Conservation (phyloP, 2,113 vertebrate genomes). For the Spizaetus ornatus region DNA sequence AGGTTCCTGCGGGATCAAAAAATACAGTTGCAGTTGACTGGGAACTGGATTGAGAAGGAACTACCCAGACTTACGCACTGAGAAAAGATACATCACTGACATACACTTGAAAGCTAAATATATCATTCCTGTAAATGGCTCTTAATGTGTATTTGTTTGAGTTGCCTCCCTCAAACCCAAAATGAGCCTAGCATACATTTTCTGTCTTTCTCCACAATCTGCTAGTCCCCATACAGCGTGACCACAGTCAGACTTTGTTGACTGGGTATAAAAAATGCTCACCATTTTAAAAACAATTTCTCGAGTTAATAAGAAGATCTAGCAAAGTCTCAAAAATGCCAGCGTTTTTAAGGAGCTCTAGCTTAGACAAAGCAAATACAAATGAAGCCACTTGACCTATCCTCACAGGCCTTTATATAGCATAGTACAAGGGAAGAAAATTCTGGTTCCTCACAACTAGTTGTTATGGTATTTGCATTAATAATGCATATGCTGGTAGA, state of each 20-base stretch:
- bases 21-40: neutral
- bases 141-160: neutral
- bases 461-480: neutral
- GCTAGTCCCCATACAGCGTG: neutral
- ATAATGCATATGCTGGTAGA: neutral
- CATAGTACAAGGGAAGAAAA: neutral
- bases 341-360: neutral
- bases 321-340: neutral
- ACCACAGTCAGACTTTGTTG: neutral
- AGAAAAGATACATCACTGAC: neutral
- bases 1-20: neutral
- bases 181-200: neutral
- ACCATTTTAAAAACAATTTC: neutral
- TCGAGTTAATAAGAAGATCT: neutral
- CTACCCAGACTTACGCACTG: neutral
- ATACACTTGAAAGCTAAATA: neutral
- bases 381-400: neutral
- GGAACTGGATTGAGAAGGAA: neutral
- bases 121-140: neutral
- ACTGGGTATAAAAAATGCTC: neutral
- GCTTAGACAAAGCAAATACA: neutral
- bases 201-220: neutral
- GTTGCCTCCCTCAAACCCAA: neutral
- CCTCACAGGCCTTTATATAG: neutral
- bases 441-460: neutral